Conservation (phyloP, 2,113 vertebrate species). For the Eulacestoma nigropectus region DNA sequence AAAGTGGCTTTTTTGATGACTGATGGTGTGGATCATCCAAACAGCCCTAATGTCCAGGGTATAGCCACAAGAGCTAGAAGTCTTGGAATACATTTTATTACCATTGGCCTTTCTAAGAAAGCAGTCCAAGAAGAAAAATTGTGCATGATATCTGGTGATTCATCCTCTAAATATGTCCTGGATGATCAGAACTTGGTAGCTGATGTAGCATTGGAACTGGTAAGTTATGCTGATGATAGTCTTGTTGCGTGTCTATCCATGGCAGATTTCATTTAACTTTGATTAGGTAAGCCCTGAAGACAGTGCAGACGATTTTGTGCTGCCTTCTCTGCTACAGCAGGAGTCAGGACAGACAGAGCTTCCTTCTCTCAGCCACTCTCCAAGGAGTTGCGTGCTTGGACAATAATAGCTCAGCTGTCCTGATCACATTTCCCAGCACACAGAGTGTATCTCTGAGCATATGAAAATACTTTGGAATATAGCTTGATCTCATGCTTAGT, state of each 20-base stretch:
- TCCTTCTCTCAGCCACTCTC: neutral
- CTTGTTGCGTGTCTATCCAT: rapidly evolving
- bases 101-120: conserved; percentile 76
- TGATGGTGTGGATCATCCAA: conserved; percentile 85
- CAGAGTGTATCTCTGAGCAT: neutral
- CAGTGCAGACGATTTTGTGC: neutral
- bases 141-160: conserved; percentile 77
- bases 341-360: neutral
- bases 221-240: conserved; percentile 18
- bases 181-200: conserved; percentile 72
- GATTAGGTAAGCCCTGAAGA: neutral
- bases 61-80: conserved; percentile 76
- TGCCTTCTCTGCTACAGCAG: neutral
- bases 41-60: conserved; percentile 75
- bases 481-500: neutral
- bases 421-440: neutral
- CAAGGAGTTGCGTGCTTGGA: neutral
- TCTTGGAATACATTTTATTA: conserved; percentile 79
- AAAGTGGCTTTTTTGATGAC: conserved; percentile 85
- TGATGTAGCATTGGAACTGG: conserved; percentile 67
- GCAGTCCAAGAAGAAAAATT: conserved; percentile 76
- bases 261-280: neutral
- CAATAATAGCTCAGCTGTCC: neutral
- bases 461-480: neutral
- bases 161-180: conserved; percentile 72